phyloP scores from a whole-genome alignment of 2,888 invertebrate genomes.

The Cactoblastis cactorum region DNA sequence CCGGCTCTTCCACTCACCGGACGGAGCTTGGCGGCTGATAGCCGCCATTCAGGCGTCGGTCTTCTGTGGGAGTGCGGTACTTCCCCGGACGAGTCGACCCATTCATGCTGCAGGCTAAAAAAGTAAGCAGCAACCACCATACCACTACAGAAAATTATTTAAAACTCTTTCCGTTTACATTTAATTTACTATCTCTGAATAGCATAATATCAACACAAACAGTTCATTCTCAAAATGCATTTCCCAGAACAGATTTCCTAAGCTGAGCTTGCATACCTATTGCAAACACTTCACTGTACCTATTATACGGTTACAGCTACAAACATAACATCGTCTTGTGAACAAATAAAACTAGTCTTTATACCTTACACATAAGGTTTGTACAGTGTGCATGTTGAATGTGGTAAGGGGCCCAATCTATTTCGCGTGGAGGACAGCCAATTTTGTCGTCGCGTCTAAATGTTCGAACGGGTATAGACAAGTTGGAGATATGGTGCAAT shows the following conservation, averaged over 20 bases:
- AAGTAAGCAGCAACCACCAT: background rate
- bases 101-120: too few relatives aligned
- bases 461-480: constrained; percentile 14
- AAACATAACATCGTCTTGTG: constrained; percentile 21
- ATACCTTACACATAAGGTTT: constrained; percentile 18
- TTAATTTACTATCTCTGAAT: background rate
- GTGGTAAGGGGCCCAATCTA: constrained; percentile 46
- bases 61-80: too few relatives aligned
- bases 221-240: constrained; percentile 1
- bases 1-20: too few relatives aligned
- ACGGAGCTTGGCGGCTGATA: too few relatives aligned
- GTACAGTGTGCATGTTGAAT: constrained; percentile 7
- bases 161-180: background rate
- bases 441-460: constrained; percentile 47
- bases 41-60: too few relatives aligned
- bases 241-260: constrained; percentile 4
- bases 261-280: constrained; percentile 17
- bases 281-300: constrained; percentile 30
- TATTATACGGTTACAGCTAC: constrained; percentile 38
- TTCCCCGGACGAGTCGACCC: too few relatives aligned
- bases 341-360: constrained; percentile 27
- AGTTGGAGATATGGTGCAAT: constrained; percentile 11
- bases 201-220: background rate
- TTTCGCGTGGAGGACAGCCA: constrained; percentile 54
- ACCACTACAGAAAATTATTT: background rate